These are phyloP conservation scores for Tetraneura akinire DNA, from an alignment of 1,140 invertebrate species.

Conservation along the genomic window DNA sequence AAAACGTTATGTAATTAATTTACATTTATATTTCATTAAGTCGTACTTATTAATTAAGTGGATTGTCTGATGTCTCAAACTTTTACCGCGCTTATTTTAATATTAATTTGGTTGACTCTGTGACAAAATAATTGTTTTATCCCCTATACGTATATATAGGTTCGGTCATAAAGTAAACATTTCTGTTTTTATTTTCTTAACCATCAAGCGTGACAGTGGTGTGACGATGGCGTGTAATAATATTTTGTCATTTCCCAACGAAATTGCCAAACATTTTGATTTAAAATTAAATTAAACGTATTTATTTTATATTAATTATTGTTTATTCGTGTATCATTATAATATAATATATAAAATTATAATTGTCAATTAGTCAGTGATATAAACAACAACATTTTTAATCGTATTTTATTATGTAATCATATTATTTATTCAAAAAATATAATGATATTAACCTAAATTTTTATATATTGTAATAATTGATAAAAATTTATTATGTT, in stretches of 20 bases:
- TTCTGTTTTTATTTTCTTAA: not conserved
- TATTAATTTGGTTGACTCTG: constrained; percentile 33
- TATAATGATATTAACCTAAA: too few relatives aligned
- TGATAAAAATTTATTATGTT: too few relatives aligned
- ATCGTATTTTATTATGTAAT: too few relatives aligned
- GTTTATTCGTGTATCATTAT: too few relatives aligned
- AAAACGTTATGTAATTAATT: constrained; percentile 30
- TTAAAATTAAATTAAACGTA: not conserved
- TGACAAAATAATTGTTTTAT: constrained; percentile 41
- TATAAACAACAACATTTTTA: too few relatives aligned
- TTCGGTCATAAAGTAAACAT: constrained; percentile 20
- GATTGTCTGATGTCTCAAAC: constrained; percentile 41
- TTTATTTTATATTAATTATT: too few relatives aligned
- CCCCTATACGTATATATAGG: not conserved
- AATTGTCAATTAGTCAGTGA: too few relatives aligned
- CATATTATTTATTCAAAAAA: too few relatives aligned
- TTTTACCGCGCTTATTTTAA: constrained; percentile 31
- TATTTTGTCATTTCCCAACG: constrained; percentile 3
- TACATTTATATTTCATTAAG: constrained; percentile 38
- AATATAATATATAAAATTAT: too few relatives aligned
- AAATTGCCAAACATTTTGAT: not conserved
- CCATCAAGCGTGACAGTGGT: too few relatives aligned
- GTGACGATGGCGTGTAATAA: not conserved
- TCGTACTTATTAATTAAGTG: constrained; percentile 38
- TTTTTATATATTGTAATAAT: too few relatives aligned